Conservation (phyloP, 2,797 vertebrate genomes). For the Myiotriccus ornatus region DNA sequence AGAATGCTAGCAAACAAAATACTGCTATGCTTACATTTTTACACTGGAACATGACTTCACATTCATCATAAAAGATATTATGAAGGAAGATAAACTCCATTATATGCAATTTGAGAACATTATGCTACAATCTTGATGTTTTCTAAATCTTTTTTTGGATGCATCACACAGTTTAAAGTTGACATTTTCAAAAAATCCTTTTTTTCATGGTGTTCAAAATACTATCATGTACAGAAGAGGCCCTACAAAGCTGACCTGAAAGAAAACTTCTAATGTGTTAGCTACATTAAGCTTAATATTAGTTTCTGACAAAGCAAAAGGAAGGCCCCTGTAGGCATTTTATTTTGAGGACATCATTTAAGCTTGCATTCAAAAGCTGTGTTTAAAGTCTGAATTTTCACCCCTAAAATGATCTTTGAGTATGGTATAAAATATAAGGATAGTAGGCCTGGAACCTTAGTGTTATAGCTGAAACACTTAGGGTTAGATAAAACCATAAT, state of each 20-base stretch:
- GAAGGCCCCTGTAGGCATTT: background rate
- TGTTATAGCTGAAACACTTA: background rate
- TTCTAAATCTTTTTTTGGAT: background rate
- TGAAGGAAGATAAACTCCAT: conserved; percentile 10
- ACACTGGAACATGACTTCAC: background rate
- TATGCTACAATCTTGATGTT: conserved; percentile 4
- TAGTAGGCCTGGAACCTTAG: background rate
- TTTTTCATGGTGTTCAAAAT: background rate
- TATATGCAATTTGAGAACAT: conserved; percentile 15
- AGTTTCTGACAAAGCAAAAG: background rate
- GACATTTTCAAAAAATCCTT: background rate
- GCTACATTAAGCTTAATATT: background rate
- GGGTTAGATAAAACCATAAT: background rate
- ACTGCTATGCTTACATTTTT: background rate
- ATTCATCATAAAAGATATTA: background rate
- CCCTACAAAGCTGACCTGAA: background rate
- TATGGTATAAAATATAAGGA: background rate
- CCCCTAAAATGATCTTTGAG: background rate
- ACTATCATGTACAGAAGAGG: background rate
- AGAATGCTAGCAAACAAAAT: background rate
- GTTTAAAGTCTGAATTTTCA: background rate
- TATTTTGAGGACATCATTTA: background rate
- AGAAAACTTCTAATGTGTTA: background rate
- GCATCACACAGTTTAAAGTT: background rate
- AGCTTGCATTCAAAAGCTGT: background rate